A percentile compares a stretch with the other conserved stretches of the same genome.
These are phyloP conservation scores for Colaptes auratus DNA, from an alignment of 2,113 vertebrate species.

Conservation along the genomic window DNA sequence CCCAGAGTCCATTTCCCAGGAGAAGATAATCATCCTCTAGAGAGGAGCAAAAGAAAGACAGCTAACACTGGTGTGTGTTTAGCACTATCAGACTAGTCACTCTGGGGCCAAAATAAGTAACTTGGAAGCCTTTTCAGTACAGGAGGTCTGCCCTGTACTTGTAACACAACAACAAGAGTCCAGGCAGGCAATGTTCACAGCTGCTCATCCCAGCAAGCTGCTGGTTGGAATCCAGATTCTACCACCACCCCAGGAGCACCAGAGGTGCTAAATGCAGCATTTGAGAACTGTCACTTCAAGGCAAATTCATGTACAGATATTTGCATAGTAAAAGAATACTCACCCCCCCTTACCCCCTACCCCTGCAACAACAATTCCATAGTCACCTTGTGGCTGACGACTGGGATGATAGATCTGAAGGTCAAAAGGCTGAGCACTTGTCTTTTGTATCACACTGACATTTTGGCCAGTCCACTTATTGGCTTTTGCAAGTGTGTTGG, in stretches of 20 bases:
- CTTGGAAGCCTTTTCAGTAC: neutral
- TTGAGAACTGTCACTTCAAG: neutral
- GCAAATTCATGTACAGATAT: neutral
- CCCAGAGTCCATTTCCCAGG: neutral
- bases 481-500: constrained; percentile 96
- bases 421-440: constrained; percentile 97
- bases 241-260: neutral
- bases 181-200: neutral
- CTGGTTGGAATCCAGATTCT: neutral
- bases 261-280: neutral
- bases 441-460: constrained; percentile 98
- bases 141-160: neutral
- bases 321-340: neutral
- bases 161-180: neutral
- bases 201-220: neutral
- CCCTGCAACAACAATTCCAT: neutral
- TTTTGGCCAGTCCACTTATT: constrained; percentile 98
- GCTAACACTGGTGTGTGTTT: neutral
- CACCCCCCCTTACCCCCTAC: no score
- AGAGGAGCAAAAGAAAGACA: neutral
- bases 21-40: neutral
- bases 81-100: neutral
- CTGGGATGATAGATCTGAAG: constrained; percentile 98
- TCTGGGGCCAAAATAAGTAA: neutral
- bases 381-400: constrained; percentile 92